Percentiles rank a stretch among this genome's conserved stretches.
Evolutionary conservation across 2,797 vertebrate species (phyloP).

Genomic region (Crax fasciolata): DNA sequence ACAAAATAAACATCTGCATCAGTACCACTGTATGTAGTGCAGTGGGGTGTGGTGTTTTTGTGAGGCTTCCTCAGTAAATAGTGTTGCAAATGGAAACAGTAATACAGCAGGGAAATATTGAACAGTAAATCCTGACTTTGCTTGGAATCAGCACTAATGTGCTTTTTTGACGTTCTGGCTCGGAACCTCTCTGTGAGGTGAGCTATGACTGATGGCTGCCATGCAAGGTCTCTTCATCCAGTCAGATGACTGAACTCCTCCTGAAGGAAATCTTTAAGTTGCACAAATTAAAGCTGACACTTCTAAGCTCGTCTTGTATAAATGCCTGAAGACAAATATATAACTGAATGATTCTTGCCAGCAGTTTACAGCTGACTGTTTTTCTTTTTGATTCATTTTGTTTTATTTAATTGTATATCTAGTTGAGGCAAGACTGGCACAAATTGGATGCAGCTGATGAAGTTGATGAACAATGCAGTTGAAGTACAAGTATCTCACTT

Average conservation of each 20-base stretch:
- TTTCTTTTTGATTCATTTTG: constrained; percentile 25
- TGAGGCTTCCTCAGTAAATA: neutral
- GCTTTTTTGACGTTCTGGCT: constrained; percentile 89
- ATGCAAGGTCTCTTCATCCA: constrained; percentile 64
- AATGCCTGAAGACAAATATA: constrained; percentile 6
- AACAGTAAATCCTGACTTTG: constrained; percentile 63
- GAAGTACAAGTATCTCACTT: constrained; percentile 17
- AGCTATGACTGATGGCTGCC: constrained; percentile 86
- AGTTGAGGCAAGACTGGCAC: neutral
- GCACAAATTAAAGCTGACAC: constrained; percentile 46
- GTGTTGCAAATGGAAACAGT: constrained; percentile 78
- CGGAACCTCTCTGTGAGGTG: constrained; percentile 85
- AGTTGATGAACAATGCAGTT: neutral
- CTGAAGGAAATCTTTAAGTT: constrained; percentile 45
- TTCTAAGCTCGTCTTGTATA: constrained; percentile 54
- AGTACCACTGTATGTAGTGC: neutral
- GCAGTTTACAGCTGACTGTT: constrained; percentile 24
- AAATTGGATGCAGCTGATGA: neutral
- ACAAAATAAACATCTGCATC: neutral
- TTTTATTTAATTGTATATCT: constrained; percentile 21
- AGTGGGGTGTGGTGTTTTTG: constrained; percentile 11
- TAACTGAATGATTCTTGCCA: constrained; percentile 29
- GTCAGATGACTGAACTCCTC: constrained; percentile 51
- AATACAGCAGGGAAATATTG: constrained; percentile 87
- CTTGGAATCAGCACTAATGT: constrained; percentile 79